Conservation (phyloP, 1,140 invertebrate genomes). For the Ooceraea biroi region DNA sequence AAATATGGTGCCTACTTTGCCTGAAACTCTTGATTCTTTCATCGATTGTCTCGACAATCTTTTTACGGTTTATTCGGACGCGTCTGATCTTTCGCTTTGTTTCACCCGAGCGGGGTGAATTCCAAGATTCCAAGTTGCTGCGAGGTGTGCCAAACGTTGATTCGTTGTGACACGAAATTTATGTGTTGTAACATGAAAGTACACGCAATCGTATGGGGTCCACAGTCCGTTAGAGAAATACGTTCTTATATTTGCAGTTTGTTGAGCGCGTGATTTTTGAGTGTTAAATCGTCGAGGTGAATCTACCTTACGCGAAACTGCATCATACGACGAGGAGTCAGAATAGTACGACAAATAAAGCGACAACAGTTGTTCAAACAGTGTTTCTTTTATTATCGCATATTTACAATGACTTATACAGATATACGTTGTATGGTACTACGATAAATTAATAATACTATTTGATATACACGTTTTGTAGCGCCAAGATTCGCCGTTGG, state of each 20-base stretch:
- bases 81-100: background rate
- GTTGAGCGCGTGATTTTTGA: background rate
- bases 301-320: background rate
- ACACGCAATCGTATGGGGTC: background rate
- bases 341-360: slow-evolving; percentile 32
- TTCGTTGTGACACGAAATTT: background rate
- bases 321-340: background rate
- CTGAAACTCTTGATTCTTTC: slow-evolving; percentile 11
- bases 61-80: background rate
- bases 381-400: slow-evolving; percentile 40
- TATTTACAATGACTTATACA: slow-evolving; percentile 70
- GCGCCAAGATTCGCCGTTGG: slow-evolving; percentile 13
- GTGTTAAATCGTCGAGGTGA: background rate
- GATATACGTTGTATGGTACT: slow-evolving; percentile 30
- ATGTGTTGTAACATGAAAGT: slow-evolving; percentile 1
- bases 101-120: background rate
- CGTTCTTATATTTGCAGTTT: background rate
- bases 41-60: background rate
- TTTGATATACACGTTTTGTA: slow-evolving; percentile 30
- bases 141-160: slow-evolving; percentile 1
- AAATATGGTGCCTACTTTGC: slow-evolving; percentile 60
- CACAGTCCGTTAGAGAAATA: background rate
- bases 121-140: background rate
- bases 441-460: slow-evolving; percentile 56
- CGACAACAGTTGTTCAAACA: slow-evolving; percentile 13